Base-by-base conservation (phyloP, 2,113 vertebrate species). In the Pogona vitticeps region DNA sequence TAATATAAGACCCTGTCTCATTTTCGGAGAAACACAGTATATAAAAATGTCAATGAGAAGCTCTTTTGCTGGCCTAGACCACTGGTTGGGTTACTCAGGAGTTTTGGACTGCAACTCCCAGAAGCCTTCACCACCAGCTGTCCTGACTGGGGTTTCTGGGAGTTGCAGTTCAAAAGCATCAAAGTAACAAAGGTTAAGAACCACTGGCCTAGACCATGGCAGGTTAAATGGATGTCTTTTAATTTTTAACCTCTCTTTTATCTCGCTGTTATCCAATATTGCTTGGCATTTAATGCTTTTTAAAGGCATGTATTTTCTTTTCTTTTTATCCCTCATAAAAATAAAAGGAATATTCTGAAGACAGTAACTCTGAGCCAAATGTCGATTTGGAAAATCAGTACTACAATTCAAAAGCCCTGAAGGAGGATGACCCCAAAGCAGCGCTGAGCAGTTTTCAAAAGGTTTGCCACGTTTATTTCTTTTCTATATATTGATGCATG, bases 341-440 rank as follows among this genome's bases (percentile, higher is more conserved):
- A 91, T 85, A 38, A 79, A n/a, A 99, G 99, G 98, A 99, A 94
- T 99, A 99, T 93, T 99, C 98, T 56, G 98, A 99, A 95, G 99
- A 99, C 95, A 99, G 99, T 93, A 99, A 99, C 94, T 99, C 99
- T 31, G 99, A 99, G 92, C 99, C 99, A 65, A 99, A 99, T 93
- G 99, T 99, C 94, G 98, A 99, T 96, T 96, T 99, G 97, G 99
- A 99, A 96, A 99, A 99, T 95, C 99, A 99, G 91, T 99, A 99
- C 95, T 99, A 99, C 95, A 99, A 99, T 95, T 99, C 99, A 87
- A 99, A 99, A 98, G 98, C 99, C 52, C 94, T 99, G 95, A 99
- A 99, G 94, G 99, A 99, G 95, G 99, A 99, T 96, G 99, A 99
- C 92, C 99, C 99, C 83, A 99, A 99, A 97, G 98, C 98, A 86